Evolutionary conservation across 2,888 invertebrate genomes (phyloP).

Genomic region (Calliopum simillimum): DNA sequence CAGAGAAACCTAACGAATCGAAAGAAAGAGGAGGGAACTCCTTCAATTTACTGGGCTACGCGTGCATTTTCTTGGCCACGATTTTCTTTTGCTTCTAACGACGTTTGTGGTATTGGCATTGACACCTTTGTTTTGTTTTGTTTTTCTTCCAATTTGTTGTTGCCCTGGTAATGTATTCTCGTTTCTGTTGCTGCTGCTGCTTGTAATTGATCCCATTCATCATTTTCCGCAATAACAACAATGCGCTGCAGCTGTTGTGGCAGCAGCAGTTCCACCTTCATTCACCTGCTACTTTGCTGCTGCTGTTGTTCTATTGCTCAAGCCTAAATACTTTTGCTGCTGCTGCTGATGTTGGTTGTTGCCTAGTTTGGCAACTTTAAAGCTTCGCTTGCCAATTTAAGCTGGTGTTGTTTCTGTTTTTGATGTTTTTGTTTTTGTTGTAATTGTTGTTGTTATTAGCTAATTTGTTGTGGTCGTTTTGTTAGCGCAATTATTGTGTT

Average conservation of each 20-base stretch:
- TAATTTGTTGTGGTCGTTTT: no score
- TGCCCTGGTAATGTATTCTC: background rate
- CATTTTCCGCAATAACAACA: background rate
- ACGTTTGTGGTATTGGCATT: background rate
- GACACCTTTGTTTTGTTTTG: constrained; percentile 11
- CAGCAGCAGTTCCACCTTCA: constrained; percentile 11
- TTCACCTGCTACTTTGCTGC: constrained; percentile 5
- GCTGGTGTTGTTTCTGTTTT: no score
- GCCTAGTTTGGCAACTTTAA: no score
- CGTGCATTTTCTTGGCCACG: background rate
- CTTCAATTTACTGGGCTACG: background rate
- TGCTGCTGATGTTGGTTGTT: no score
- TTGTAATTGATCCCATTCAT: constrained; percentile 6
- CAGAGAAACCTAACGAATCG: background rate
- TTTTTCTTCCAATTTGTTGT: background rate
- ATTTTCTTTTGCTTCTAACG: background rate
- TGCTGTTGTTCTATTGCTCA: background rate
- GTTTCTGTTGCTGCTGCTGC: background rate
- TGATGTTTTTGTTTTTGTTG: no score
- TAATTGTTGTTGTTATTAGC: no score
- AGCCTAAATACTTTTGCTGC: no score
- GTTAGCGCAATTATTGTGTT: no score
- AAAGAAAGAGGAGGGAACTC: no score
- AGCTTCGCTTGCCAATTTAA: no score
- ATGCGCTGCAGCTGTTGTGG: no score